Evolutionary conservation across 2,113 vertebrate species (phyloP).

Genomic region (Cavia porcellus): DNA sequence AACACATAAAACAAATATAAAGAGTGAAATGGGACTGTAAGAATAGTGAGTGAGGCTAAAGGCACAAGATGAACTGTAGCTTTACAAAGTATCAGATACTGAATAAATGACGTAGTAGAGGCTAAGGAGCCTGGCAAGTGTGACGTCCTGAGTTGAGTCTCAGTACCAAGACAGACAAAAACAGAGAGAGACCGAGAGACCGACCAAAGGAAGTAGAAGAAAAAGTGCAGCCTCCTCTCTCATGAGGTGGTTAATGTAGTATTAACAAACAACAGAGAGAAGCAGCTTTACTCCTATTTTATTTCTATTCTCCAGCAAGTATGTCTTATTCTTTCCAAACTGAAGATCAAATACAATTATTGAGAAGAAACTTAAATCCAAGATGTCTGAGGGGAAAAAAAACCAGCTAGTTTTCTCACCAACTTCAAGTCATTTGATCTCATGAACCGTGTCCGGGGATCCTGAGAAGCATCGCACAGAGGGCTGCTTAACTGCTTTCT

Average conservation of each 20-base stretch:
- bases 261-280: conserved; percentile 54
- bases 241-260: conserved; percentile 31
- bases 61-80: conserved; percentile 21
- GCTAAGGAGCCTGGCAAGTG: not conserved
- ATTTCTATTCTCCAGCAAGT: conserved; percentile 64
- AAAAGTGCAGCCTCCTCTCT: not conserved
- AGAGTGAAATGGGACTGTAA: conserved; percentile 56
- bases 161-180: too few relatives aligned
- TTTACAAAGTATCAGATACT: conserved; percentile 48
- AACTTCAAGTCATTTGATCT: conserved; percentile 69
- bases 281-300: conserved; percentile 62
- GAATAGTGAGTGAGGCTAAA: conserved; percentile 56
- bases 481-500: conserved; percentile 65
- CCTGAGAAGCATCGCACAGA: conserved; percentile 61
- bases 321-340: conserved; percentile 63
- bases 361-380: conserved; percentile 75
- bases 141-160: too few relatives aligned
- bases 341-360: conserved; percentile 71
- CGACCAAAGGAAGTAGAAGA: conserved; percentile 33
- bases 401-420: conserved; percentile 40
- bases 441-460: conserved; percentile 50
- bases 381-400: conserved; percentile 60
- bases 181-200: too few relatives aligned
- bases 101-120: conserved; percentile 49
- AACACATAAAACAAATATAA: conserved; percentile 60